Base-by-base conservation (phyloP, 2,888 invertebrate species). In the Allygus modestus region DNA sequence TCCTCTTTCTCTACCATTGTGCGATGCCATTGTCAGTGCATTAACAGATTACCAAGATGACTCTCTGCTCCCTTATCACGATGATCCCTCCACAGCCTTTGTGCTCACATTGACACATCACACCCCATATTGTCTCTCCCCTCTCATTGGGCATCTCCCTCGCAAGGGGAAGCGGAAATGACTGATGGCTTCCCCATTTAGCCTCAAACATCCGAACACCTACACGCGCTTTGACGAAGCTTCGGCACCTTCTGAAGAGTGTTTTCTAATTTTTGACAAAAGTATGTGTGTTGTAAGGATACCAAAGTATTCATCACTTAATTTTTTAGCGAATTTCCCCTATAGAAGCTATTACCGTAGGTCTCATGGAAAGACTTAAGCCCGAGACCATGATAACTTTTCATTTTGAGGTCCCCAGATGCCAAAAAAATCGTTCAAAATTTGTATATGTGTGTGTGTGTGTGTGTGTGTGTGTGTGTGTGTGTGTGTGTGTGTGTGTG, bases 61-160 rank as follows among this genome's bases (percentile, higher is more conserved):
- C 20, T 54, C 15, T 58, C 28, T 28, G 15, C 28, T 15, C 65
- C 65, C 15, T 54, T 54, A 54, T 54, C 54, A 54, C 11, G 65
- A 65, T 65, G 65, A 65, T 26, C 31, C 28, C 65, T 15, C 17
- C 31, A 4, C 17, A 31, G 65, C 65, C 28, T 65, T 65, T 65
- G 31, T 65, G 15, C 28, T 4, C 28, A 31, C 31, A 65, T 65
- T 65, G 65, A 65, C 65, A 65, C 65, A 28, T 28, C 65, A 65
- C 65, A 65, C 65, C 65, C 65, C 31, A 31, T 65, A 65, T 65
- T 65, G 65, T 65, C 65, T 65, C 65, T 65, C 65, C 65, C 65
- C 65, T 65, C 65, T 65, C 17, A 65, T 65, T 65, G 65, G 28
- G 31, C 65, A 12, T 28, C 65, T 31, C 65, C 31, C 65, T 65